Conservation (phyloP, 2,888 invertebrate species). For the Eilema caniola region DNA sequence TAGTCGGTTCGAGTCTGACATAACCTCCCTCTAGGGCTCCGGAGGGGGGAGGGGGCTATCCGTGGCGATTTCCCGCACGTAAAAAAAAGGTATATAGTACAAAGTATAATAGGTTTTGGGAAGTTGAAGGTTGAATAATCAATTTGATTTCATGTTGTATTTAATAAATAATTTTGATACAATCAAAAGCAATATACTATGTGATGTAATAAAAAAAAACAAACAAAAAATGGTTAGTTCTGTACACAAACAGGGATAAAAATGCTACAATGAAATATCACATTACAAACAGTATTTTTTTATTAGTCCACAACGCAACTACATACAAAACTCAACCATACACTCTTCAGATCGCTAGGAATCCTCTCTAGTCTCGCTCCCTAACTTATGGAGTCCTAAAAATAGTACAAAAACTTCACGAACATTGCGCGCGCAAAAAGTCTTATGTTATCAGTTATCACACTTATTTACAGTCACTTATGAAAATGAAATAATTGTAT, state of each 20-base stretch:
- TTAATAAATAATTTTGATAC: conserved; percentile 6
- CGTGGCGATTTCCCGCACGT: too few relatives aligned
- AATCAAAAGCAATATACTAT: not conserved
- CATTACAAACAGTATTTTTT: conserved; percentile 71
- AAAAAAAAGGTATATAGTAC: too few relatives aligned
- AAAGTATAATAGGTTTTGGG: not conserved
- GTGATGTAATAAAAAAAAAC: not conserved
- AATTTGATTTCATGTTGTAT: not conserved
- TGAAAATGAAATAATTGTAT: conserved; percentile 21
- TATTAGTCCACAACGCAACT: conserved; percentile 56
- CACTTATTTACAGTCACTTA: conserved; percentile 13
- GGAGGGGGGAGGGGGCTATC: too few relatives aligned
- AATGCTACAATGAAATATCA: conserved; percentile 32
- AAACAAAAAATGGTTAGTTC: not conserved
- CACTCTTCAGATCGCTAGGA: conserved; percentile 66
- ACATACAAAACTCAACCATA: conserved; percentile 54
- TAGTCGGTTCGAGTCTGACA: too few relatives aligned
- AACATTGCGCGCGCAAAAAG: conserved; percentile 23
- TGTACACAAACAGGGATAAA: not conserved
- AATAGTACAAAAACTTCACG: conserved; percentile 20
- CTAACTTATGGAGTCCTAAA: conserved; percentile 30
- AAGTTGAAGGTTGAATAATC: not conserved
- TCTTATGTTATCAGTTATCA: conserved; percentile 16
- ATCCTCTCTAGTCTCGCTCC: conserved; percentile 44
- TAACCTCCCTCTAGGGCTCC: too few relatives aligned